Conservation (phyloP, 2,888 invertebrate genomes). For the Abscondita cerata region DNA sequence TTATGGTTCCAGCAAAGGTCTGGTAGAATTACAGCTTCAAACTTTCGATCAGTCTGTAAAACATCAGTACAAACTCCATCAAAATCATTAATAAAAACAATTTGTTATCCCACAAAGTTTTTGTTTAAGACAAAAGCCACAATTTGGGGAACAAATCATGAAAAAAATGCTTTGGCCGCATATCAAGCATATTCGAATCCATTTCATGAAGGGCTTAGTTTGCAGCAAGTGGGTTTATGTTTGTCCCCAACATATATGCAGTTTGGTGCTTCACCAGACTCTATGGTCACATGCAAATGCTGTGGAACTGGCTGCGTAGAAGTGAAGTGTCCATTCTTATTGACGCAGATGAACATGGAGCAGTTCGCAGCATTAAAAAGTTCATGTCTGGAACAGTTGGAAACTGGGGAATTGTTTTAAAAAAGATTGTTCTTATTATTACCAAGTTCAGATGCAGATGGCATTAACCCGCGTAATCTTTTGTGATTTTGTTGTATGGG, state of each 20-base stretch:
- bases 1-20: too few relatives aligned
- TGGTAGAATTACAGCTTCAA: slow-evolving; percentile 12
- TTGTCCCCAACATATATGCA: neutral
- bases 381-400: neutral
- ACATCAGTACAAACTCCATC: neutral
- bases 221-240: neutral
- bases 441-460: slow-evolving; percentile 15
- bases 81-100: slow-evolving; percentile 1
- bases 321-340: neutral
- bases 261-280: neutral
- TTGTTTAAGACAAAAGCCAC: neutral
- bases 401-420: neutral
- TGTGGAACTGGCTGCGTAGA: neutral
- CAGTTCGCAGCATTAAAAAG: neutral
- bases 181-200: neutral
- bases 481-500: slow-evolving; percentile 19
- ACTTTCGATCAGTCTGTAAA: neutral
- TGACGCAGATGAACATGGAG: neutral
- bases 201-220: neutral
- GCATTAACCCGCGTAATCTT: neutral
- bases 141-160: neutral
- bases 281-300: neutral
- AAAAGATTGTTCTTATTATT: neutral
- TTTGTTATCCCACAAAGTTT: neutral
- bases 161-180: neutral